These are phyloP conservation scores for Pachycephus smyrnensis DNA, from an alignment of 2,888 invertebrate species.

Conservation along the genomic window DNA sequence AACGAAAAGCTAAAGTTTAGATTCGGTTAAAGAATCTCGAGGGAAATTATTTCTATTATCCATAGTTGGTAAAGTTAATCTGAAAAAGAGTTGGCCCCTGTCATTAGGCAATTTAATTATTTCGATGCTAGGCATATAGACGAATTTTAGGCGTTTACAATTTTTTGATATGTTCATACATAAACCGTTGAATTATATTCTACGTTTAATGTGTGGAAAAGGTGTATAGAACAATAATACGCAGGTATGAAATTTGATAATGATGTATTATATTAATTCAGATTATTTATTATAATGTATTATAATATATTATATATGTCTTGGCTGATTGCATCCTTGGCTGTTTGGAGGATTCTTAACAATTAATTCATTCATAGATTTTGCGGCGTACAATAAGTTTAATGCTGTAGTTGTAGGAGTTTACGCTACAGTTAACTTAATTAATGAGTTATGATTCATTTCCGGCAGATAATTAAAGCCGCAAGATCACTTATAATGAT, in stretches of 20 bases:
- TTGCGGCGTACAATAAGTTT: not conserved
- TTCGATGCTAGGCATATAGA: not conserved
- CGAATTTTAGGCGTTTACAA: not conserved
- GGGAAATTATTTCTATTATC: not conserved
- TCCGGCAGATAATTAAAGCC: not conserved
- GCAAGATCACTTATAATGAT: not conserved
- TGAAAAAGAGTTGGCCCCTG: not conserved
- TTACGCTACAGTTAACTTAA: not conserved
- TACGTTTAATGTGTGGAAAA: too few species aligned
- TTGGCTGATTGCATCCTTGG: not conserved
- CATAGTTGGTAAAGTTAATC: not conserved
- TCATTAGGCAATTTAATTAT: not conserved
- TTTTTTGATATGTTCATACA: not conserved
- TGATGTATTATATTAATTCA: not conserved
- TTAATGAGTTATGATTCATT: not conserved
- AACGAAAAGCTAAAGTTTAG: not conserved
- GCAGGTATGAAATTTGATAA: not conserved
- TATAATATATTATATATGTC: too few species aligned
- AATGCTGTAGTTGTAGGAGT: not conserved
- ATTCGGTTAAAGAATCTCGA: not conserved
- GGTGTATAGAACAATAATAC: not conserved
- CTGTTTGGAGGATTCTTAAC: not conserved
- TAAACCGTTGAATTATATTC: not conserved
- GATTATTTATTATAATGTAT: not conserved
- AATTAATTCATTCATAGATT: not conserved